Conservation (phyloP, 2,797 vertebrate genomes). For the Enteromius mattozi region DNA sequence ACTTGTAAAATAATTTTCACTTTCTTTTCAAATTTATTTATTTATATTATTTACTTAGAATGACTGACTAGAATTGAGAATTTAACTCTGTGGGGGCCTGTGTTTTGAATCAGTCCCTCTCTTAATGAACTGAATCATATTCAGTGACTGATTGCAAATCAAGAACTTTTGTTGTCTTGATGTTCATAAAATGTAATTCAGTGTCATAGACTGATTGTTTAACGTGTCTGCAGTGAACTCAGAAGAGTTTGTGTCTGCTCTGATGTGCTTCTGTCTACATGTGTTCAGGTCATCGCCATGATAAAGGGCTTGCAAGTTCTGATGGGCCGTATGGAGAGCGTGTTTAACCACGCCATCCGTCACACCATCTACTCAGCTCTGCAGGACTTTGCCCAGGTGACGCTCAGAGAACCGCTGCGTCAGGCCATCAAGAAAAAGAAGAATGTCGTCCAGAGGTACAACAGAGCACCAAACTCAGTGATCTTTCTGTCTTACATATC, state of each 20-base stretch:
- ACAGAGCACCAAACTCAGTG: neutral
- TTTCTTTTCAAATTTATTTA: neutral
- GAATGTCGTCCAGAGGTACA: constrained; percentile 94
- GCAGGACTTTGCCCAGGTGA: constrained; percentile 96
- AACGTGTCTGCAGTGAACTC: neutral
- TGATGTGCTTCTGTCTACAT: constrained; percentile 20
- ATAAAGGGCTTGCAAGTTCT: constrained; percentile 97
- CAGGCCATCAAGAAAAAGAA: constrained; percentile 99
- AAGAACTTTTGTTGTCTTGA: neutral
- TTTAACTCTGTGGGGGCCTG: neutral
- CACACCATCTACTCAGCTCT: constrained; percentile 96
- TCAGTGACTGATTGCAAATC: neutral
- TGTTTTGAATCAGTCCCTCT: neutral
- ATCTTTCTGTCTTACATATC: neutral
- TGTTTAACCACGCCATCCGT: constrained; percentile 97
- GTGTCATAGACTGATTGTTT: neutral
- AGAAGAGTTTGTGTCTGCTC: neutral
- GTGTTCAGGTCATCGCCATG: constrained; percentile 93
- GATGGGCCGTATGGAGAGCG: constrained; percentile 99
- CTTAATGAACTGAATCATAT: neutral
- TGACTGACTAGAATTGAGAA: neutral
- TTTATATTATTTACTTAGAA: too few relatives aligned
- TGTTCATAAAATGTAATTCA: neutral
- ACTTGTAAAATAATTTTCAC: neutral
- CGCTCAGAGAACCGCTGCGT: constrained; percentile 90